Evolutionary conservation across 1,140 invertebrate genomes (phyloP), one percentile per base, ranked within the genome.

Genomic region (Trichoplusia ni): DNA sequence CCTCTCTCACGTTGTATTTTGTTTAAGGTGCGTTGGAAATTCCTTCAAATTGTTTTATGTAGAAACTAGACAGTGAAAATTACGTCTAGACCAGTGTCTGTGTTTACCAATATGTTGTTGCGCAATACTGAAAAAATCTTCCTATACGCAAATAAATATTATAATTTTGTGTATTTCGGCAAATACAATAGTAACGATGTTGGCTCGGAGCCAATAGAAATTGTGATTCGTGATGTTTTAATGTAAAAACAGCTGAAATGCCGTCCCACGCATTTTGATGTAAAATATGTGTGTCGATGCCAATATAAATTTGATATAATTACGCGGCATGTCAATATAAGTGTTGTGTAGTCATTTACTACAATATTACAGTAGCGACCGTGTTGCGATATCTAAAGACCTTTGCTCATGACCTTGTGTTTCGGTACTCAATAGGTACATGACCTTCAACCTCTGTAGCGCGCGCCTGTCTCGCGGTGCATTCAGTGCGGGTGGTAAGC

Each of bases 191-290:
- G 44, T 49, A 49, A 49, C 23, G 46, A 49, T 49, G 27, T 49
- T 49, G 46, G 46, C 46, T 4, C 18, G 14, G 18, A 16, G 14
- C 46, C 46, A 49, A 49, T 29, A 14, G 46, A 49, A 29, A 49
- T 49, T 31, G 46, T 49, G 25, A 49, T 49, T 49, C 46, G 46
- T 49, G 25, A n/a, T 49, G 13, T 49, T 18, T 14, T 7, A 49
- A 49, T 19, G 46, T 49, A 29, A 49, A 27, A 49, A 29, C 46
- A 31, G 6, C 8, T 49, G 46, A 29, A 49, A 49, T 49, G 16
- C 9, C 46, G 46, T 49, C 25, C 13, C 44, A 47, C 44, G 14
- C 14, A n/a, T 16, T 3, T 23, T 14, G 8, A 31, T 31, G 13
- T 25, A 31, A 49, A 18, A 49, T 29, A 2, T 27, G 14, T 8